Percentiles rank a stretch among this genome's conserved stretches.
These are phyloP conservation scores for Synanthedon formicaeformis DNA, from an alignment of 2,888 invertebrate species.

Conservation along the genomic window DNA sequence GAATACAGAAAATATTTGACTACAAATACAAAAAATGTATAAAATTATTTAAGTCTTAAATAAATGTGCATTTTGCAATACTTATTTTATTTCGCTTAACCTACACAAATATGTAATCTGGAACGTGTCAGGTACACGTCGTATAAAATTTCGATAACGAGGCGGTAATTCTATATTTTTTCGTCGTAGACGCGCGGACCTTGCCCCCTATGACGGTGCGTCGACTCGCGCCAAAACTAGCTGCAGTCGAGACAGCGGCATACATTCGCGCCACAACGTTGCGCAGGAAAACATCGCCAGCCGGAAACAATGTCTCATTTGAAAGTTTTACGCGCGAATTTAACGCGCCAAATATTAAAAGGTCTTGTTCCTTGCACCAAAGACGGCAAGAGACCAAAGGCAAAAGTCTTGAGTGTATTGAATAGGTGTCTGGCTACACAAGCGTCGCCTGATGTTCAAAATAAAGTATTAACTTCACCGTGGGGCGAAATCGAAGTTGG, in stretches of 20 bases:
- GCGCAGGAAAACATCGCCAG: slow-evolving; percentile 35
- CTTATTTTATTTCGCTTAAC: no score
- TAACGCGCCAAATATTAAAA: slow-evolving; percentile 47
- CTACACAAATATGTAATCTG: no score
- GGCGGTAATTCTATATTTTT: slow-evolving; percentile 8
- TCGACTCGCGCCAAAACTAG: slow-evolving; percentile 45
- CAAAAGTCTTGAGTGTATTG: slow-evolving; percentile 15
- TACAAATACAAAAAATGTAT: no score
- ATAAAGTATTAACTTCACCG: slow-evolving; percentile 41
- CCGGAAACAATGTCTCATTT: slow-evolving; percentile 48
- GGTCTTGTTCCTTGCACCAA: slow-evolving; percentile 16
- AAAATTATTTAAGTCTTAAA: no score
- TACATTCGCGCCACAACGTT: slow-evolving; percentile 37
- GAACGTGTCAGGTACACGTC: no score
- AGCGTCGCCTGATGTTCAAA: slow-evolving; percentile 36
- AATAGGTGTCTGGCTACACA: slow-evolving; percentile 42
- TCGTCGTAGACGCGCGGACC: slow-evolving; percentile 42
- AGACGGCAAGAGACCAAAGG: slow-evolving; percentile 25
- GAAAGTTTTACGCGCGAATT: slow-evolving; percentile 58
- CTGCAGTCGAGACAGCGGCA: slow-evolving; percentile 15
- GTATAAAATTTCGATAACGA: no score
- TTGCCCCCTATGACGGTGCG: slow-evolving; percentile 31
- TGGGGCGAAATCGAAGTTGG: slow-evolving; percentile 68
- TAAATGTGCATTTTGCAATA: no score
- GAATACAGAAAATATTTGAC: no score